phyloP scores from a whole-genome alignment of 2,113 vertebrate genomes.

The Paralichthys olivaceus region DNA sequence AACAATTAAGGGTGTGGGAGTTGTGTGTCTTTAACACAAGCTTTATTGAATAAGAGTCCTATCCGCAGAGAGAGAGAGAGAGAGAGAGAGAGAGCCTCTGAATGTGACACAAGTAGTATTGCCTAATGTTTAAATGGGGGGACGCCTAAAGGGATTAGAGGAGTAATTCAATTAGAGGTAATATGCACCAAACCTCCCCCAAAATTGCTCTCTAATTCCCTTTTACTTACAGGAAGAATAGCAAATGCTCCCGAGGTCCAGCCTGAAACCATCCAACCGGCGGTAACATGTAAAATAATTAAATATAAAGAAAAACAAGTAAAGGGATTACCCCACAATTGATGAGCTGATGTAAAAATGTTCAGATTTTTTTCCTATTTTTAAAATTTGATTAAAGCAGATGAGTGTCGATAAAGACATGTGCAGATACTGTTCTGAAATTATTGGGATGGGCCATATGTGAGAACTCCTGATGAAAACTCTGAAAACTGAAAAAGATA shows the following conservation, averaged over 20 bases:
- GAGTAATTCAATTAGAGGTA: slow-evolving; percentile 77
- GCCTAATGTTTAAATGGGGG: slow-evolving; percentile 57
- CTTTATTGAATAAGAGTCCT: slow-evolving; percentile 70
- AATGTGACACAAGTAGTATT: slow-evolving; percentile 63
- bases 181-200: slow-evolving; percentile 61
- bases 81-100: slow-evolving; percentile 22
- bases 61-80: slow-evolving; percentile 36
- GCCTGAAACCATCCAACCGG: slow-evolving; percentile 8
- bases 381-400: no score
- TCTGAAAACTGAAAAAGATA: not conserved
- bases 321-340: not conserved
- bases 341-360: not conserved
- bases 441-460: no score
- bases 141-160: slow-evolving; percentile 56
- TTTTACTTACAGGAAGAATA: slow-evolving; percentile 49
- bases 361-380: no score
- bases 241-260: slow-evolving; percentile 30
- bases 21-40: slow-evolving; percentile 64
- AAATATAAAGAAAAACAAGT: slow-evolving; percentile 7
- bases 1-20: slow-evolving; percentile 71
- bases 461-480: not conserved
- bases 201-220: slow-evolving; percentile 59
- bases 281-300: not conserved
- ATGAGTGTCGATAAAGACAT: no score
- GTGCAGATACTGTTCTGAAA: no score